Base-by-base conservation (phyloP, 2,113 vertebrate genomes). In the Tupaia tana region DNA sequence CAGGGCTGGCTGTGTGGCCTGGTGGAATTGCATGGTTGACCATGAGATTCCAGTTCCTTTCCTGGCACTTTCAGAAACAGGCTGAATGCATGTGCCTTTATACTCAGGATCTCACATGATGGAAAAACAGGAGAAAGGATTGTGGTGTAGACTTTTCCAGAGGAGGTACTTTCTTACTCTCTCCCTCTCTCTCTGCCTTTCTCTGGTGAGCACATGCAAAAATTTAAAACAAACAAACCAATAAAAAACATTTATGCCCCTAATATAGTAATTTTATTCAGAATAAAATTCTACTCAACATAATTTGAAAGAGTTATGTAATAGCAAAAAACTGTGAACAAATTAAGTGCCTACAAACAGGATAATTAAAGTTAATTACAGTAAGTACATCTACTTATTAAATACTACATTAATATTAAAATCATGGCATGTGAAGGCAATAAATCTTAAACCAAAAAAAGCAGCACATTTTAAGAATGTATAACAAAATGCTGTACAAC, bases 351-450 rank as follows among this genome's bases (percentile, higher is more conserved):
- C 18, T 71, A 64, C 10, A 15, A 61, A 52, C 5, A 29, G 18
- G 43, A 13, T 73, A 81, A 81, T 9, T 86, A 78, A 63, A 61
- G 25, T 70, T 79, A 59, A 22, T 54, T 86, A 73, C 12, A 6
- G 24, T 82, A 90, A 3, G 24, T 82, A 90, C 25, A 86, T 86
- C 11, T 52, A 95, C 19, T 81, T 64, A 80, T 79, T 56, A 71
- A 61, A 34, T 34, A 90, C 66, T 67, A 81, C 27, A 22, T 67
- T 66, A n/a, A 64, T 43, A 95, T 81, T 81, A 81, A 91, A 86
- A 81, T 31, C 15, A 10, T 52, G 86, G 70, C 52, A 31, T 4
- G 73, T 19, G 58, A 81, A 95, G 81, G 61, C 64, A 95, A 87
- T 52, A 16, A 78, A 84, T 27, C 74, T 73, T 74, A 61, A 43